Conservation (phyloP, 2,888 invertebrate genomes). For the Lydus trimaculatus region DNA sequence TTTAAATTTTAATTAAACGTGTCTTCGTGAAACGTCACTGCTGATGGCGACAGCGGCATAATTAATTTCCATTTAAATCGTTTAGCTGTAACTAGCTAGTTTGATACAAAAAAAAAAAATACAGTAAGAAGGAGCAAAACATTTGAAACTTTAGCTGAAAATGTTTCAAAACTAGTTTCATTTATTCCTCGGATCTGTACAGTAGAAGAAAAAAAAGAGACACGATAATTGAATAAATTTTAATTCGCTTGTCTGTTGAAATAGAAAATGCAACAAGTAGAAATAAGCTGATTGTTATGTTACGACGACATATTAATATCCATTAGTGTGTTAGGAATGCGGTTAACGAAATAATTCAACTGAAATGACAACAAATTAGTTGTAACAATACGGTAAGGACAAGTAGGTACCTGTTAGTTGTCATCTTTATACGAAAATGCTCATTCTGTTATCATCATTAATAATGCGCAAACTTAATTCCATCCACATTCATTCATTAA, state of each 20-base stretch:
- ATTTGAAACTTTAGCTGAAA: not conserved
- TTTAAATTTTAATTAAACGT: constrained; percentile 4
- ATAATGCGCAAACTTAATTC: constrained; percentile 29
- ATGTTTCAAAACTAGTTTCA: not conserved
- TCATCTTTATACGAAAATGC: not conserved
- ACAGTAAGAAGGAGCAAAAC: not conserved
- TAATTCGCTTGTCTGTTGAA: not conserved
- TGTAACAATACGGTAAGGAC: not conserved
- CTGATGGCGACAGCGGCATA: not conserved
- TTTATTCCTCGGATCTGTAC: not conserved
- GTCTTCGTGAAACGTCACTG: constrained; percentile 1
- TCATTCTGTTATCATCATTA: constrained; percentile 20
- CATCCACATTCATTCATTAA: not conserved
- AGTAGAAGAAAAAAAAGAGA: not conserved
- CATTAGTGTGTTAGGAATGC: not conserved
- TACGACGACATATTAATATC: not conserved
- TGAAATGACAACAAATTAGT: not conserved
- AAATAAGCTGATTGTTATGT: not conserved
- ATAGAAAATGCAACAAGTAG: constrained; percentile 2
- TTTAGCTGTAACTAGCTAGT: not conserved
- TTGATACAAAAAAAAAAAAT: not conserved
- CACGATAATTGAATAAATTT: not conserved
- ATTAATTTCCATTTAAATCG: constrained; percentile 4
- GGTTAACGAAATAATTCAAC: constrained; percentile 4
- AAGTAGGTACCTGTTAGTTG: not conserved